Base-by-base conservation (phyloP, 2,888 invertebrate genomes). In the Ectemnius cavifrons region DNA sequence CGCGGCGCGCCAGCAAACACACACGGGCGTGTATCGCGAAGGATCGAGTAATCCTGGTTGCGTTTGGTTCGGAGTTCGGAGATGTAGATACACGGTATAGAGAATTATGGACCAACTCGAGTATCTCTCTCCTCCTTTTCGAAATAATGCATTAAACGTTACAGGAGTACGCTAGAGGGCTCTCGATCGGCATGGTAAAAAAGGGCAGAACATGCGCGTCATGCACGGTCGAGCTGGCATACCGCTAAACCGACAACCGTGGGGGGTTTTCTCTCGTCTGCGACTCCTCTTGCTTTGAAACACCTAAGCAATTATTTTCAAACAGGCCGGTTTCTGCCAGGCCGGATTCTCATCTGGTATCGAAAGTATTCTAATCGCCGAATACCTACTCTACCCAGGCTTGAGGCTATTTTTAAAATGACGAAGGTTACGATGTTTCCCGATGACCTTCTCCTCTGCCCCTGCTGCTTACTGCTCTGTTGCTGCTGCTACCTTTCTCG, bases 191-290 rank as follows among this genome's bases (percentile, higher is more conserved):
- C 8, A 28, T 0, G 8, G 14, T 71, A 70, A 78, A 78, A 76
- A 63, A 77, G 67, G 71, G 57, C 71, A 71, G 52, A 52, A 13
- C 65, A 4, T 3, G 49, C 23, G n/a, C 14, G 47, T n/a, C 28
- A 16, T 46, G 56, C 23, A 47, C 68, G 60, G 46, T 57, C 64
- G 74, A 11, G 37, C 37, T 37, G 37, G 37, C 37, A 37, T 37
- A 37, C 8, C 37, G 37, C 37, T 52, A 75, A 75, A 68, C 75
- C 61, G 73, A 69, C 46, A 70, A 79, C 81, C 76, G 73, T 73
- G 81, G 86, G 23, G 82, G 86, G 82, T 77, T n/a, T n/a, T n/a
- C n/a, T n/a, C n/a, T 80, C 84, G 80, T 69, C 85, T 85, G 85
- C 70, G 84, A 82, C 77, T 77, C 74, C 79, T 85, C 79, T 71